These are phyloP conservation scores for Euphonia xanthogaster DNA, from an alignment of 2,797 vertebrate genomes.

Conservation along the genomic window DNA sequence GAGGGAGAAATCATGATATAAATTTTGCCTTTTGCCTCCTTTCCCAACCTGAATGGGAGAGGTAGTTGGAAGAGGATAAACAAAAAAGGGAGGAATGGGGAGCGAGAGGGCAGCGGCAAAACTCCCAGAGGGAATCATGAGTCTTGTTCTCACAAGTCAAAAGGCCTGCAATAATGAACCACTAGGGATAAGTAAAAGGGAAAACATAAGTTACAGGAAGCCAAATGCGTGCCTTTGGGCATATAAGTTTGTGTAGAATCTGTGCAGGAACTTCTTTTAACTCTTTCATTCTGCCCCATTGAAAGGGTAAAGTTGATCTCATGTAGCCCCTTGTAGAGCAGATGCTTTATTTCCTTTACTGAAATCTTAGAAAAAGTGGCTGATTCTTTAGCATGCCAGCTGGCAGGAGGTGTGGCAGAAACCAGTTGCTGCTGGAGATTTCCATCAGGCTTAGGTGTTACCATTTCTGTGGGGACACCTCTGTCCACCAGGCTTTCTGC, in stretches of 20 bases:
- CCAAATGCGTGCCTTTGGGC: not conserved
- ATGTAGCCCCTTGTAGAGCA: not conserved
- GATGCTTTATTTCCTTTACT: not conserved
- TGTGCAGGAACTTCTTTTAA: not conserved
- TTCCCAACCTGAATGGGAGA: not conserved
- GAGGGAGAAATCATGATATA: not conserved
- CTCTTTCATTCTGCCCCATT: not conserved
- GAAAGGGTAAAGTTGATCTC: not conserved
- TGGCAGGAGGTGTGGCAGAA: not conserved
- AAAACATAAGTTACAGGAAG: constrained; percentile 22
- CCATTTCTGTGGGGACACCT: not conserved
- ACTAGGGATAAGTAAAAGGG: not conserved
- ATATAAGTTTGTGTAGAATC: not conserved
- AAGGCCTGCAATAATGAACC: constrained; percentile 23
- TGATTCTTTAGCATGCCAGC: not conserved
- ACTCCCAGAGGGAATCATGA: constrained; percentile 42
- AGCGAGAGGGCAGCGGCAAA: not conserved
- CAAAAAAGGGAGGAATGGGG: not conserved
- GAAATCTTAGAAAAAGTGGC: not conserved
- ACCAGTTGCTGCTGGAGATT: not conserved
- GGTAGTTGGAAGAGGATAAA: not conserved
- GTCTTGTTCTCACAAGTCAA: constrained; percentile 65
- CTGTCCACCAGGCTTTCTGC: not conserved
- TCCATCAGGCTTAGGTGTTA: not conserved
- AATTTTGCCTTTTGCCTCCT: constrained; percentile 8